Conservation (phyloP, 2,888 invertebrate species). For the Platerodrilus igneus region DNA sequence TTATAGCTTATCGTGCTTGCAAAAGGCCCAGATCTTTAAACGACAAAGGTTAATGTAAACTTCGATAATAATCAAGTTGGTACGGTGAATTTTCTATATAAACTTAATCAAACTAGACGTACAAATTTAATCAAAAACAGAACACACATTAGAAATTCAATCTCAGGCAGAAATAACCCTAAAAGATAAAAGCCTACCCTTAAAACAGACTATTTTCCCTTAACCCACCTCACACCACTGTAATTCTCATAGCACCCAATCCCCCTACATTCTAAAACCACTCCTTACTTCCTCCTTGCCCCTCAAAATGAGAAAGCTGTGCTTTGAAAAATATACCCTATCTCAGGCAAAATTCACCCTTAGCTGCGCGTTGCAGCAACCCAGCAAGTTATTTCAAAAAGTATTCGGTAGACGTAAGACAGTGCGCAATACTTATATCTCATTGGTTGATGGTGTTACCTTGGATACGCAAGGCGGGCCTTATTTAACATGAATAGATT, state of each 20-base stretch:
- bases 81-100: too few relatives aligned
- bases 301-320: slow-evolving; percentile 27
- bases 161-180: slow-evolving; percentile 47
- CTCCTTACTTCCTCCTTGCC: slow-evolving; percentile 35
- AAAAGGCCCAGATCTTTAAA: too few relatives aligned
- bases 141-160: slow-evolving; percentile 50
- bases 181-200: slow-evolving; percentile 45
- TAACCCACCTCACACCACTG: slow-evolving; percentile 24
- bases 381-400: slow-evolving; percentile 40
- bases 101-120: too few relatives aligned
- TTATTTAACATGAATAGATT: slow-evolving; percentile 25
- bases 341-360: slow-evolving; percentile 43
- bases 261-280: slow-evolving; percentile 34
- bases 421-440: slow-evolving; percentile 46
- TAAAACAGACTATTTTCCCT: slow-evolving; percentile 41
- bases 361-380: slow-evolving; percentile 36
- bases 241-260: slow-evolving; percentile 21
- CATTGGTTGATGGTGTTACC: slow-evolving; percentile 46
- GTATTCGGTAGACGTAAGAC: slow-evolving; percentile 40
- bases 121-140: slow-evolving; percentile 50
- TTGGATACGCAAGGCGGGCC: slow-evolving; percentile 38
- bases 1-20: too few relatives aligned
- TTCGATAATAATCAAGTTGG: too few relatives aligned
- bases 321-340: slow-evolving; percentile 40
- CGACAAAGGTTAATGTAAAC: too few relatives aligned